A percentile compares a stretch with the other conserved stretches of the same genome.
phyloP scores from a whole-genome alignment of 1,140 invertebrate genomes.

The Cecropterus lyciades region DNA sequence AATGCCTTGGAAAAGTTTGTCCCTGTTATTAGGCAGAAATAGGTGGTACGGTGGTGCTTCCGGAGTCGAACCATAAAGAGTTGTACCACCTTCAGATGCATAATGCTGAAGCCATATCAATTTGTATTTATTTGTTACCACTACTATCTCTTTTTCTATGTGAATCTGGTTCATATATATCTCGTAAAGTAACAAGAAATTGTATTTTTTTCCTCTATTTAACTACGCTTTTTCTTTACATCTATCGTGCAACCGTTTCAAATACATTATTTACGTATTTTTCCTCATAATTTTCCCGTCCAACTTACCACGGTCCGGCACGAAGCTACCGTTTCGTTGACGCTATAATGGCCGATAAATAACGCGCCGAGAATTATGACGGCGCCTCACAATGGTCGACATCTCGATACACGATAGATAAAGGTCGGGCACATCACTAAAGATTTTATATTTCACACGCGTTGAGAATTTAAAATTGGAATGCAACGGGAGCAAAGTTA shows the following conservation, averaged over 20 bases:
- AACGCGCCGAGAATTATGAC: conserved; percentile 33
- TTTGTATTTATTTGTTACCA: too few relatives aligned
- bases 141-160: too few relatives aligned
- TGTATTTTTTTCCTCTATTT: too few relatives aligned
- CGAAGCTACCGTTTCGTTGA: conserved; percentile 56
- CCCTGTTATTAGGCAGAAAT: too few relatives aligned
- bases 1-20: too few relatives aligned
- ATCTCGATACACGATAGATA: conserved; percentile 27
- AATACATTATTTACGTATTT: conserved; percentile 47
- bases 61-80: too few relatives aligned
- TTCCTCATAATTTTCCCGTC: conserved; percentile 65
- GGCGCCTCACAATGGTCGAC: conserved; percentile 36
- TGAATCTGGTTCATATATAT: too few relatives aligned
- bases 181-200: too few relatives aligned
- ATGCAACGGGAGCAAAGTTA: too few relatives aligned
- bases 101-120: too few relatives aligned
- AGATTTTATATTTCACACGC: not conserved
- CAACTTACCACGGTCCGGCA: conserved; percentile 47
- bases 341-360: conserved; percentile 40
- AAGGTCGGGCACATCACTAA: conserved; percentile 16
- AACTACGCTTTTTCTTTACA: conserved; percentile 27
- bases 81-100: too few relatives aligned
- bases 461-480: not conserved
- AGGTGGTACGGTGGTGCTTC: too few relatives aligned
- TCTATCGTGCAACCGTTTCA: conserved; percentile 48